phyloP scores from a whole-genome alignment of 1,140 invertebrate species.

The Holcopasites calliopsidis region DNA sequence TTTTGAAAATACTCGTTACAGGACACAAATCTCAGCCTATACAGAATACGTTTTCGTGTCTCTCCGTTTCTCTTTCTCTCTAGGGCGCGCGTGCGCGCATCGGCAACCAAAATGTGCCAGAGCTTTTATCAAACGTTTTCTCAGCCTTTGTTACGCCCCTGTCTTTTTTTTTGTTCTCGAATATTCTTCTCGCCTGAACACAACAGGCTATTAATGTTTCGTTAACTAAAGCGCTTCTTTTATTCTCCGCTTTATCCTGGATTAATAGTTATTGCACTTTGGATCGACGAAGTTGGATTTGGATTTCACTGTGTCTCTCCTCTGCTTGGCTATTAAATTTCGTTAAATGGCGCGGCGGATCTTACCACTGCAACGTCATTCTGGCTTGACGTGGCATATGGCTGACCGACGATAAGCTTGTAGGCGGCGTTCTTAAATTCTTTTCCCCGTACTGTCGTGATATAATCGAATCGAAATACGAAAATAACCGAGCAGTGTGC shows the following conservation, averaged over 20 bases:
- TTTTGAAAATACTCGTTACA: constrained; percentile 20
- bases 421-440: constrained; percentile 21
- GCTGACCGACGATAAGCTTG: constrained; percentile 36
- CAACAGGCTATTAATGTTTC: constrained; percentile 6
- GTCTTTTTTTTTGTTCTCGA: constrained; percentile 12
- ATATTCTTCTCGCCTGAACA: constrained; percentile 31
- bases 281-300: constrained; percentile 32
- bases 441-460: constrained; percentile 22
- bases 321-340: constrained; percentile 44
- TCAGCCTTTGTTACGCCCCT: constrained; percentile 18
- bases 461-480: background rate
- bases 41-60: constrained; percentile 34
- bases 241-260: constrained; percentile 1
- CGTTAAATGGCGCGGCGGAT: constrained; percentile 55
- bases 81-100: constrained; percentile 9
- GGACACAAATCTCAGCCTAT: constrained; percentile 36
- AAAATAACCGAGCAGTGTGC: constrained; percentile 9
- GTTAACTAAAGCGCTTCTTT: constrained; percentile 9
- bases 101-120: constrained; percentile 5
- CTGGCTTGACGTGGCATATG: constrained; percentile 58
- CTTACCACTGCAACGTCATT: constrained; percentile 56
- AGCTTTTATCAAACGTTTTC: constrained; percentile 19
- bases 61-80: constrained; percentile 56
- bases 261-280: constrained; percentile 32
- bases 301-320: constrained; percentile 44